Evolutionary conservation across 2,797 vertebrate species (phyloP), one percentile per base, ranked within the genome.

Genomic region (Silurus lanzhouensis): DNA sequence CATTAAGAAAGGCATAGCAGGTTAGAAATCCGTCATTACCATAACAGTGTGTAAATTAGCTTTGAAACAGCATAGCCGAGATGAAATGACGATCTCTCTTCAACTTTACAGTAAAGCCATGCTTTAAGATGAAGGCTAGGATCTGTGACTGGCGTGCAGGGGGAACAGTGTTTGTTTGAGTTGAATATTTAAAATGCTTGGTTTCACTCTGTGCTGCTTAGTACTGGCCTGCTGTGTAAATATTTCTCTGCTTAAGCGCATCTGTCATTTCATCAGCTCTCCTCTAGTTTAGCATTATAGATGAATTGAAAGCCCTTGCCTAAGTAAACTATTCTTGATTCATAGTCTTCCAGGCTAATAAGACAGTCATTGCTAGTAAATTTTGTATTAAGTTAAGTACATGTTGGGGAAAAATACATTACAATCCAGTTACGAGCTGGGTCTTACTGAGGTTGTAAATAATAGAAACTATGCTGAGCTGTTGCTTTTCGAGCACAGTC

Each of bases 21-120:
- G 93, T 94, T 94, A 88, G 90, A 92, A 94, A 93, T 94, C 92
- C 92, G 94, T 94, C 92, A 92, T 87, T 88, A 92, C 89, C 89
- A 91, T 92, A 92, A 87, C 88, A 90, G 89, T 91, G 91, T 93
- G 92, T 91, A 89, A 93, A 90, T 88, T 90, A 91, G 92, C 90
- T 92, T 85, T 81, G 61, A 91, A 92, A 91, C 91, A 90, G 86
- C 71, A 60, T 81, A 90, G 90, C 77, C 5, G 84, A 84, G 85
- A 87, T 89, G 68, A 87, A 84, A 86, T 89, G 75, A 81, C 87
- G 85, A 87, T 90, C 46, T 89, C 84, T 88, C 83, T 86, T 83
- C 84, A 89, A 88, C 90, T 91, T 87, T 88, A 90, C 89, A 91
- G 88, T 89, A 87, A 90, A 90, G 84, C 90, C 90, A 89, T 85